A percentile compares a stretch with the other conserved stretches of the same genome.
phyloP scores from a whole-genome alignment of 2,113 vertebrate genomes.

The Bubo blakistoni region DNA sequence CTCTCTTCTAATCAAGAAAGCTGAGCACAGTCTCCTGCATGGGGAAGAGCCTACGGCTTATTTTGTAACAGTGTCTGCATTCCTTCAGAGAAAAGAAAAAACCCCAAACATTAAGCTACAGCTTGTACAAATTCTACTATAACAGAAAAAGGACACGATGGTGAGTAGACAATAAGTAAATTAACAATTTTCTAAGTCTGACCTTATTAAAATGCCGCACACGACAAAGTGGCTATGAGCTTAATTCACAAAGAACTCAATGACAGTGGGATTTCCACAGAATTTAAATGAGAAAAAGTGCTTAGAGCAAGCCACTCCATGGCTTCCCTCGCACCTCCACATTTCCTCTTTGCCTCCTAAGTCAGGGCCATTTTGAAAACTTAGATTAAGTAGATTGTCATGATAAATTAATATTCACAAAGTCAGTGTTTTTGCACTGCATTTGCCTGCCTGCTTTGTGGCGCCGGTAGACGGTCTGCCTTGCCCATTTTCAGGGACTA shows the following conservation, averaged over 20 bases:
- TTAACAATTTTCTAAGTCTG: constrained; percentile 17
- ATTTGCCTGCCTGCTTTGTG: neutral
- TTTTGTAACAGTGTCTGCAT: constrained; percentile 26
- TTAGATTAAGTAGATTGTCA: neutral
- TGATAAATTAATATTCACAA: neutral
- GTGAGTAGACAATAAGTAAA: constrained; percentile 23
- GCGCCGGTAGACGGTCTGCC: neutral
- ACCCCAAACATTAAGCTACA: neutral
- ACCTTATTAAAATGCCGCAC: constrained; percentile 63
- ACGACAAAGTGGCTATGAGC: constrained; percentile 16
- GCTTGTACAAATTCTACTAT: constrained; percentile 3
- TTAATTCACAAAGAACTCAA: constrained; percentile 47
- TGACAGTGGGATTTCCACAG: constrained; percentile 28
- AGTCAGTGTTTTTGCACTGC: neutral
- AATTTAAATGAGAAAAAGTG: constrained; percentile 55
- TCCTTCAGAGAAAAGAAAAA: neutral
- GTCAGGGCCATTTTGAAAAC: neutral
- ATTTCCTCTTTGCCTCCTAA: neutral
- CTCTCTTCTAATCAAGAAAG: neutral
- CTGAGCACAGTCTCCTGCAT: neutral
- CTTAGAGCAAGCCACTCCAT: neutral
- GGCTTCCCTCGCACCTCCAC: neutral
- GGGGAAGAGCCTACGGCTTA: neutral
- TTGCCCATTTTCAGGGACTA: neutral
- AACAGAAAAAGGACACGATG: neutral